A percentile compares a stretch with the other conserved stretches of the same genome.
phyloP scores from a whole-genome alignment of 2,888 invertebrate genomes.

The Himalopsyche japonica region DNA sequence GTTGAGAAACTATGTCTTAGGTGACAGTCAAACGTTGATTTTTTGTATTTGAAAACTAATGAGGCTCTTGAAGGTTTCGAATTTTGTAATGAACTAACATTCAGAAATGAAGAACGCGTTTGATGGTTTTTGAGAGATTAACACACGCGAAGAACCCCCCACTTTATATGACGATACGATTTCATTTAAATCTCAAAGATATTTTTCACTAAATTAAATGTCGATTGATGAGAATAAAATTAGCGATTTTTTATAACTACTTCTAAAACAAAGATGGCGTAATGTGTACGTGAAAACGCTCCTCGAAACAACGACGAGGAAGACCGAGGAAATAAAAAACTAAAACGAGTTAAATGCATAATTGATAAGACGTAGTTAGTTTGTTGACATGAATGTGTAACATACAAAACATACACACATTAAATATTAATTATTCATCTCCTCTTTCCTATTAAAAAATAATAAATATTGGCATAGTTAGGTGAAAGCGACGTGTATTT shows the following conservation, averaged over 20 bases:
- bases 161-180: too few relatives aligned
- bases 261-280: background rate
- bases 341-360: background rate
- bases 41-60: too few relatives aligned
- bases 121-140: too few relatives aligned
- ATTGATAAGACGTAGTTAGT: background rate
- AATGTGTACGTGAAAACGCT: background rate
- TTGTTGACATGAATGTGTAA: background rate
- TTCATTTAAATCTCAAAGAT: too few relatives aligned
- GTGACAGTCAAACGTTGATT: too few relatives aligned
- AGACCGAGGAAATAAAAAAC: background rate
- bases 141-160: too few relatives aligned
- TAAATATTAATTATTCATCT: background rate
- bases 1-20: too few relatives aligned
- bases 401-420: background rate
- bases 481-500: background rate
- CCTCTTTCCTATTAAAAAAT: background rate
- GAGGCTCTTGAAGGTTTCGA: too few relatives aligned
- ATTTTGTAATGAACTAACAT: too few relatives aligned
- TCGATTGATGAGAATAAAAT: background rate
- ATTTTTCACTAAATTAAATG: too few relatives aligned
- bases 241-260: background rate
- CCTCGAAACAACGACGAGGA: background rate
- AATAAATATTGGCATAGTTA: background rate
- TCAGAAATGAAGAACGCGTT: too few relatives aligned